Evolutionary conservation across 2,888 invertebrate species (phyloP).

Genomic region (Harpalus rufipes): DNA sequence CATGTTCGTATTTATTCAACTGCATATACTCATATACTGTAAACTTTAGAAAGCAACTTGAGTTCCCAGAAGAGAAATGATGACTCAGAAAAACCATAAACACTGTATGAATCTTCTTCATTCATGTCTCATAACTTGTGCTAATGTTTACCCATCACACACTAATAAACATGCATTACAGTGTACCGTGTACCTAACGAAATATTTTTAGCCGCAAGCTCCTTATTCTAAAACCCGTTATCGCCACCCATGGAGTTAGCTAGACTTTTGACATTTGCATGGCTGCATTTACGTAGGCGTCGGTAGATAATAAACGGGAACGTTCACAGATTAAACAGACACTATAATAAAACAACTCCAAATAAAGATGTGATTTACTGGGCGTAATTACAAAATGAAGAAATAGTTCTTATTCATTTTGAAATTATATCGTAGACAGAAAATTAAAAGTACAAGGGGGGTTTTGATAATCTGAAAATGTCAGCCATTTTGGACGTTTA

Average conservation of each 20-base stretch:
- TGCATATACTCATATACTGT: not conserved
- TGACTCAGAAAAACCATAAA: not conserved
- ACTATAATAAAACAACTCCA: not conserved
- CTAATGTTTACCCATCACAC: not conserved
- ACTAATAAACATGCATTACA: not conserved
- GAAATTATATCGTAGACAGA: not conserved
- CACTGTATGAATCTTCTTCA: not conserved
- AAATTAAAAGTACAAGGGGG: too few relatives aligned
- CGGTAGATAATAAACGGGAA: not conserved
- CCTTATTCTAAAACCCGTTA: not conserved
- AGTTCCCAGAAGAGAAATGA: too few relatives aligned
- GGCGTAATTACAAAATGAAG: not conserved
- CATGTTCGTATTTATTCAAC: too few relatives aligned
- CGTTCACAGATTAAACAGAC: not conserved
- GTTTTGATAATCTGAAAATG: too few relatives aligned
- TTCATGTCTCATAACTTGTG: not conserved
- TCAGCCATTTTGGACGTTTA: too few relatives aligned
- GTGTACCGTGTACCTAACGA: not conserved
- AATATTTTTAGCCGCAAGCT: not conserved
- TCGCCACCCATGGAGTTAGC: not conserved
- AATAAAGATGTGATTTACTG: constrained; percentile 1
- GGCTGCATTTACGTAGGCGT: not conserved
- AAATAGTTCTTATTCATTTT: not conserved
- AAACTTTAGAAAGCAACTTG: not conserved
- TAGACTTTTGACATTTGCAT: constrained; percentile 6